phyloP scores from a whole-genome alignment of 2,797 vertebrate genomes.

The Odontamblyopus lacepedii region DNA sequence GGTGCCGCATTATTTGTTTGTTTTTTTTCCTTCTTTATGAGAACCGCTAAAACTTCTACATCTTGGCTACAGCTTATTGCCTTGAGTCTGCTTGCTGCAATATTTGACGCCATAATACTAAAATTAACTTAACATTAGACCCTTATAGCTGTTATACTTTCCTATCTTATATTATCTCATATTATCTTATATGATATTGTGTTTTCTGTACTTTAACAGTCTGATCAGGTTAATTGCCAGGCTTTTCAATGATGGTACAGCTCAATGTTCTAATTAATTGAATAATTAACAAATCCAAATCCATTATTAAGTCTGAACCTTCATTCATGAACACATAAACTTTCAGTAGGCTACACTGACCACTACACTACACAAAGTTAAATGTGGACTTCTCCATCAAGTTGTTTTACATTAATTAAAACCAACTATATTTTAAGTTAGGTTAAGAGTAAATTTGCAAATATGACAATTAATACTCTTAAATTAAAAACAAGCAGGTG shows the following conservation, averaged over 20 bases:
- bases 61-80: neutral
- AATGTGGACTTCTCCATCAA: neutral
- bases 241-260: neutral
- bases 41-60: neutral
- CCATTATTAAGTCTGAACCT: neutral
- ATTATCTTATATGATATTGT: neutral
- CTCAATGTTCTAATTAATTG: neutral
- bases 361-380: neutral
- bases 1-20: neutral
- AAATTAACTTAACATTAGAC: neutral
- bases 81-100: no score
- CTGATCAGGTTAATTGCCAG: neutral
- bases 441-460: neutral
- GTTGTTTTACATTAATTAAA: neutral
- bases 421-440: neutral
- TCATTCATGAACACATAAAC: neutral
- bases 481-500: no score
- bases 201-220: neutral
- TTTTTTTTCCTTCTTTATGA: neutral
- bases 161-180: no score
- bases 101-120: neutral
- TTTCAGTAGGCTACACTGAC: neutral
- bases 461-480: no score
- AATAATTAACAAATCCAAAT: neutral
- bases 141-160: neutral